Base-by-base conservation (phyloP, 2,113 vertebrate species). In the Sinocyclocheilus grahami region DNA sequence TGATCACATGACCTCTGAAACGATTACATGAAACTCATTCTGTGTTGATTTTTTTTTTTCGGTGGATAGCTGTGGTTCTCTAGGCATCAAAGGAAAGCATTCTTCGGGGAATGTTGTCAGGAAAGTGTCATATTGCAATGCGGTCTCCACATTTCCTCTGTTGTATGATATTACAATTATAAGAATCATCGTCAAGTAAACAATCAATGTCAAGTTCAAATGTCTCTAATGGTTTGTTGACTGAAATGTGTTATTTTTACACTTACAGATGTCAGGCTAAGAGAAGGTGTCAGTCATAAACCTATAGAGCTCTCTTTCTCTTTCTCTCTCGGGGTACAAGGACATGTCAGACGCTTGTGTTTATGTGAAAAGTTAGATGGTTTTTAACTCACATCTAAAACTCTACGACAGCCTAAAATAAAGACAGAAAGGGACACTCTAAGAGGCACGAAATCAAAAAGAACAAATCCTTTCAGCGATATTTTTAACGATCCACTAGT, bases 1-100 rank as follows among this genome's bases (percentile, higher is more conserved):
- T 93, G 94, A 94, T 94, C 92, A 93, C 92, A 96, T 94, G 95
- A 96, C 95, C 93, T 93, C 88, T 84, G 67, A 91, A 94, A 83
- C 92, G 91, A 94, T 95, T 95, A 95, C 93, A 95, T 95, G 94
- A 95, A 96, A 93, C 89, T 89, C 88, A 87, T 91, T 89, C 88
- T 89, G 88, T 89, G 90, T 91, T 91, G 83, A 67, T 88, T 92
- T 33, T 92, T 46, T 42, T 78, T 92, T 74, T 86, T 91, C 91
- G 90, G 42, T 67, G 18, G 87, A 93, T 89, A 90, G 84, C 53
- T 90, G 85, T 0, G 8, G 83, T 89, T 87, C 91, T 84, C 88
- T 53, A 78, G 60, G 65, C 63, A 71, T 42, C 48, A 67, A 22
- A 55, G 76, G 33, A 69, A n/a, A 14, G 18, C 27, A 71, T 48